Evolutionary conservation across 2,113 vertebrate genomes (phyloP).

Genomic region (Nycticebus coucang): DNA sequence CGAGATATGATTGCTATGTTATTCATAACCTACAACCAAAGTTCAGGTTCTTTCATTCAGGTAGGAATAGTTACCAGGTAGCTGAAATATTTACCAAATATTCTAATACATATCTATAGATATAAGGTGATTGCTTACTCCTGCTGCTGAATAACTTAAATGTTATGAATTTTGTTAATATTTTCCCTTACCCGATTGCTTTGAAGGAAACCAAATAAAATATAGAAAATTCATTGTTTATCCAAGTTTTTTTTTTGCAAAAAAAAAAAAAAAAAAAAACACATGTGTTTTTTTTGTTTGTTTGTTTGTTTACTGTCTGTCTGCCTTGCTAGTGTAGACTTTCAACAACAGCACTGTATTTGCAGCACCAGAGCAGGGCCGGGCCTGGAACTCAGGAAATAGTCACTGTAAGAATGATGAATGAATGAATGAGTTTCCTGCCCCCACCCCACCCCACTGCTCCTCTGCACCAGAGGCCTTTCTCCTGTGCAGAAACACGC

Average conservation of each 20-base stretch:
- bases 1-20: not conserved
- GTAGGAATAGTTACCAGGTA: not conserved
- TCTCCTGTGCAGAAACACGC: not conserved
- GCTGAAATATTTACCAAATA: conserved; percentile 7
- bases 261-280: too few relatives aligned
- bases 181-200: not conserved
- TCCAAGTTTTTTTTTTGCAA: not conserved
- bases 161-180: not conserved
- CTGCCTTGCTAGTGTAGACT: not conserved
- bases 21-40: not conserved
- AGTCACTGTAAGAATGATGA: not conserved
- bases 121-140: not conserved
- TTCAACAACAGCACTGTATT: not conserved
- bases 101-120: not conserved
- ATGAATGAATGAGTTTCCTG: not conserved
- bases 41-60: not conserved
- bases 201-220: conserved; percentile 1
- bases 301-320: not conserved
- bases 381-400: not conserved
- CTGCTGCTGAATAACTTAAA: not conserved
- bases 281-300: too few relatives aligned
- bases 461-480: not conserved
- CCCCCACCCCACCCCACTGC: too few relatives aligned
- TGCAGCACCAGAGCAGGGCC: too few relatives aligned
- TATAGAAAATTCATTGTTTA: conserved; percentile 4